Conservation (phyloP, 1,140 invertebrate species). For the Neodiprion fabricii region DNA sequence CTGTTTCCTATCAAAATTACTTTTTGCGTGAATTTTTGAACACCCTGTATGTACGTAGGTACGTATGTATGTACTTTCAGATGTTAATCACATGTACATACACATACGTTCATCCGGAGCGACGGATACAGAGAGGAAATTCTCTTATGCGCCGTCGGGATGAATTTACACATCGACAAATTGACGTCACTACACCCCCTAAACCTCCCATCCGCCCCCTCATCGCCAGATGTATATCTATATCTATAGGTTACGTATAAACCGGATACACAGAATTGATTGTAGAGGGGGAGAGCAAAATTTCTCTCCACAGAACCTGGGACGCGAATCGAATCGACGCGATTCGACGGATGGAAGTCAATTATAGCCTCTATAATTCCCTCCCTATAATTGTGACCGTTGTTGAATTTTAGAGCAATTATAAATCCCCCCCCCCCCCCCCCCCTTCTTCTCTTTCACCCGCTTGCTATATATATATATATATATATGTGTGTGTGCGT, state of each 20-base stretch:
- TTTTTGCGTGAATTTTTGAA: too few relatives aligned
- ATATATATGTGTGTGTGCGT: too few relatives aligned
- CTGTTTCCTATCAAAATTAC: too few relatives aligned
- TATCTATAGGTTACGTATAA: not conserved
- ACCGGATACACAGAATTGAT: not conserved
- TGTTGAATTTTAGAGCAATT: not conserved
- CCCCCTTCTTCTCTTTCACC: too few relatives aligned
- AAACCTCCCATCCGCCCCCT: too few relatives aligned
- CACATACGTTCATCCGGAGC: too few relatives aligned
- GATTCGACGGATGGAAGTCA: not conserved
- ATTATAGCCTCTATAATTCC: not conserved
- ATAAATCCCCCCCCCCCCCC: too few relatives aligned
- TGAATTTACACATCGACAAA: constrained; percentile 5
- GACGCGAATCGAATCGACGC: not conserved
- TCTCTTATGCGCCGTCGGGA: not conserved
- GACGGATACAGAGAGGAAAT: not conserved
- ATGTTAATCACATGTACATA: too few relatives aligned
- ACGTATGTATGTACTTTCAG: too few relatives aligned
- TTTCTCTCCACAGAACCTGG: not conserved
- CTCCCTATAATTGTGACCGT: not conserved
- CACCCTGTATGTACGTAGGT: too few relatives aligned
- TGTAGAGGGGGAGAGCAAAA: too few relatives aligned
- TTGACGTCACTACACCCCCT: not conserved
- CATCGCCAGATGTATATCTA: too few relatives aligned
- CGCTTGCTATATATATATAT: not conserved